Conservation (phyloP, 2,888 invertebrate genomes). For the Smittia aterrima region DNA sequence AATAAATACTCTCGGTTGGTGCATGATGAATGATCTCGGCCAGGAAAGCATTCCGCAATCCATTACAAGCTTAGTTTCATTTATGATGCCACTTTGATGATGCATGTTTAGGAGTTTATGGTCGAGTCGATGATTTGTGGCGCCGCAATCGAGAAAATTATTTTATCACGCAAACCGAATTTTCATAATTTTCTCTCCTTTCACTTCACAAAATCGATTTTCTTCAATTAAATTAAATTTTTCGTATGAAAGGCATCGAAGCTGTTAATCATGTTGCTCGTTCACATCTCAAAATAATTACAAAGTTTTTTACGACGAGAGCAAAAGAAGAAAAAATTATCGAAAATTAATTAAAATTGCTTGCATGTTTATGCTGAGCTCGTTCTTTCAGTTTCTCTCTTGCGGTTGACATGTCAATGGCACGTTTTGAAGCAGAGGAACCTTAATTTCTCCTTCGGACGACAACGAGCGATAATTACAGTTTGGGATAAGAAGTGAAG, state of each 20-base stretch:
- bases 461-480: neutral
- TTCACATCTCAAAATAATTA: conserved; percentile 1
- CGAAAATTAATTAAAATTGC: conserved; percentile 9
- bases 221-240: no score
- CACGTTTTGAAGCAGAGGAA: neutral
- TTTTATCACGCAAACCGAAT: no score
- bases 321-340: neutral
- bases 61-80: conserved; percentile 15
- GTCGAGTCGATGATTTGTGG: neutral
- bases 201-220: no score
- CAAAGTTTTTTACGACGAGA: neutral
- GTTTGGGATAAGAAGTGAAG: neutral
- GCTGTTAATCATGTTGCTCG: neutral
- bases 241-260: no score
- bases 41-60: conserved; percentile 34
- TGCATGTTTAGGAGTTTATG: neutral
- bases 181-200: no score
- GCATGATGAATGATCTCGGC: neutral
- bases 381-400: neutral
- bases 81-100: neutral
- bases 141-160: no score
- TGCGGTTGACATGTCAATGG: neutral
- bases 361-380: no score
- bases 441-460: neutral
- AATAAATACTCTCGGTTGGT: conserved; percentile 10